These are phyloP conservation scores for Arenaria interpres DNA, from an alignment of 2,113 vertebrate species.

Conservation along the genomic window DNA sequence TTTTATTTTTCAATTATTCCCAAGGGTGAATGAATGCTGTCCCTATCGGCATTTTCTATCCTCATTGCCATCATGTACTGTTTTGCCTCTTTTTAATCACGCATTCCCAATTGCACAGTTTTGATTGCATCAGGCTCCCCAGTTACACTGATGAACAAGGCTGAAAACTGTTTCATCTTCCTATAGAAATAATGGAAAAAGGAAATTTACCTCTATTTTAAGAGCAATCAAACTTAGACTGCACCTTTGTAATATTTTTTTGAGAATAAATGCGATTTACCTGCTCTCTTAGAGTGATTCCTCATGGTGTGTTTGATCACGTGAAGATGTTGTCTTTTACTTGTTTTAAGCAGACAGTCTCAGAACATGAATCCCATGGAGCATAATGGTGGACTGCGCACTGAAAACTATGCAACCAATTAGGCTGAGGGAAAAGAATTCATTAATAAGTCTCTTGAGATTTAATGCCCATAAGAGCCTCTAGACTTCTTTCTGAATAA, in stretches of 20 bases:
- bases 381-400: background rate
- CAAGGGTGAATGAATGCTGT: background rate
- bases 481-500: constrained; percentile 9
- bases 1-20: background rate
- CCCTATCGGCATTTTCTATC: background rate
- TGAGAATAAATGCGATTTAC: background rate
- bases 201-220: background rate
- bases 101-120: background rate
- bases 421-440: background rate
- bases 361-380: background rate
- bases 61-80: background rate
- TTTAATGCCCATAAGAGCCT: background rate
- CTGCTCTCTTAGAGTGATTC: background rate
- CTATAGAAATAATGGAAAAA: background rate
- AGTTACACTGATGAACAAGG: background rate
- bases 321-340: background rate
- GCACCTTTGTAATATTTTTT: background rate
- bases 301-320: background rate
- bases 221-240: background rate
- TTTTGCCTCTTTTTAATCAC: background rate
- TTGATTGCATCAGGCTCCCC: background rate
- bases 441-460: constrained; percentile 17
- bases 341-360: background rate
- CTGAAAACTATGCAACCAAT: background rate
- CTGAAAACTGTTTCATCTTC: background rate